A percentile compares a stretch with the other conserved stretches of the same genome.
phyloP scores from a whole-genome alignment of 2,888 invertebrate genomes.

The Ophraella communa region DNA sequence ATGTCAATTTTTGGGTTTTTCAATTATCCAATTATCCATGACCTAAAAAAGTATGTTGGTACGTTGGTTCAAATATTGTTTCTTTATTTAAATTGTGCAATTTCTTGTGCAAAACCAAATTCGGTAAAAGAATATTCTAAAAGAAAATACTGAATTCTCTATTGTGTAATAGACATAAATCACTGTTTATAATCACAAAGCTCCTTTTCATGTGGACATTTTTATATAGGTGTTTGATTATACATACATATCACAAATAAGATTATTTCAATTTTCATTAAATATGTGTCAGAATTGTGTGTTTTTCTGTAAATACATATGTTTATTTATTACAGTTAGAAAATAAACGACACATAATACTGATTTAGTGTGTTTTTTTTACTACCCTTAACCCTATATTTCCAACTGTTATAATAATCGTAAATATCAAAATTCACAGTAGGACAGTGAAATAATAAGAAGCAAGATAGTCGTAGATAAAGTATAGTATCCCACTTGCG shows the following conservation, averaged over 20 bases:
- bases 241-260: conserved; percentile 55
- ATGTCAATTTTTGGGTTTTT: too few species aligned
- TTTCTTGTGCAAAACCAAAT: background rate
- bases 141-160: conserved; percentile 8
- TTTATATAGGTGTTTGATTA: conserved; percentile 56
- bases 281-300: conserved; percentile 49
- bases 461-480: too few species aligned
- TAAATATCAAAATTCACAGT: too few species aligned
- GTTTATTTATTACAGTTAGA: conserved; percentile 52
- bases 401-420: too few species aligned
- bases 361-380: conserved; percentile 17
- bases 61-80: background rate
- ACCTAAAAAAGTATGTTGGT: background rate
- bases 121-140: background rate
- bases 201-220: conserved; percentile 53
- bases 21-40: background rate
- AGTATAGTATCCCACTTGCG: too few species aligned
- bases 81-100: background rate
- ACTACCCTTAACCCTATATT: background rate
- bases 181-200: conserved; percentile 42
- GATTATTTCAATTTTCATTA: conserved; percentile 50
- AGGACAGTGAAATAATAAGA: too few species aligned
- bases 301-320: conserved; percentile 52
- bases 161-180: conserved; percentile 39
- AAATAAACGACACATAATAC: conserved; percentile 48